Evolutionary conservation across 2,797 vertebrate genomes (phyloP).

Genomic region (Lemur catta): DNA sequence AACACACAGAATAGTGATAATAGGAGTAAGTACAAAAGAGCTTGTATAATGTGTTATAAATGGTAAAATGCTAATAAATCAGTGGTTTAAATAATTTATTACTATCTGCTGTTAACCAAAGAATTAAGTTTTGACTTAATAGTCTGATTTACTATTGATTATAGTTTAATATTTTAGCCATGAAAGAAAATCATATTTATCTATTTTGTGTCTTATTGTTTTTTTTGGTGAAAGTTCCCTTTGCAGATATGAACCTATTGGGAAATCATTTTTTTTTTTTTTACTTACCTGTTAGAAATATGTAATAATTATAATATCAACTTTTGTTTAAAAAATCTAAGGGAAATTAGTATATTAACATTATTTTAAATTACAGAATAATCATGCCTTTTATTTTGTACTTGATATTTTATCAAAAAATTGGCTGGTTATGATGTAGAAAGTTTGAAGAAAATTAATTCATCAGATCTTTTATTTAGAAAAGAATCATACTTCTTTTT

Average conservation of each 20-base stretch:
- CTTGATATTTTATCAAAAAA: neutral
- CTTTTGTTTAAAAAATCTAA: neutral
- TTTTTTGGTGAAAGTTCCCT: neutral
- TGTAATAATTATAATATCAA: slow-evolving; percentile 29
- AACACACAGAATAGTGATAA: neutral
- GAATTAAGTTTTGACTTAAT: slow-evolving; percentile 50
- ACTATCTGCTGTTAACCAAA: neutral
- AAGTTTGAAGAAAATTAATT: slow-evolving; percentile 34
- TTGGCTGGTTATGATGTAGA: neutral
- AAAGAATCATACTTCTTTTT: neutral
- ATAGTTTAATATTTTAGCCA: neutral
- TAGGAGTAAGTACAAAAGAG: slow-evolving; percentile 18
- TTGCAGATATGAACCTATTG: neutral
- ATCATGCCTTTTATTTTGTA: slow-evolving; percentile 21
- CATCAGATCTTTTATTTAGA: neutral
- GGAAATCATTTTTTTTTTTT: neutral
- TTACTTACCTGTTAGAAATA: slow-evolving; percentile 25
- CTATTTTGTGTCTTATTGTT: neutral
- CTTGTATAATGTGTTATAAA: slow-evolving; percentile 14
- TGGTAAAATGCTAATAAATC: slow-evolving; percentile 38
- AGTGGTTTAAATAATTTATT: slow-evolving; percentile 1
- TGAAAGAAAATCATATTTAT: slow-evolving; percentile 18
- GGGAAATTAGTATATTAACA: neutral
- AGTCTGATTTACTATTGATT: slow-evolving; percentile 38
- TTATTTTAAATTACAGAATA: slow-evolving; percentile 7